These are phyloP conservation scores for Drosophila punjabiensis DNA, from an alignment of 1,140 invertebrate species.

Conservation along the genomic window DNA sequence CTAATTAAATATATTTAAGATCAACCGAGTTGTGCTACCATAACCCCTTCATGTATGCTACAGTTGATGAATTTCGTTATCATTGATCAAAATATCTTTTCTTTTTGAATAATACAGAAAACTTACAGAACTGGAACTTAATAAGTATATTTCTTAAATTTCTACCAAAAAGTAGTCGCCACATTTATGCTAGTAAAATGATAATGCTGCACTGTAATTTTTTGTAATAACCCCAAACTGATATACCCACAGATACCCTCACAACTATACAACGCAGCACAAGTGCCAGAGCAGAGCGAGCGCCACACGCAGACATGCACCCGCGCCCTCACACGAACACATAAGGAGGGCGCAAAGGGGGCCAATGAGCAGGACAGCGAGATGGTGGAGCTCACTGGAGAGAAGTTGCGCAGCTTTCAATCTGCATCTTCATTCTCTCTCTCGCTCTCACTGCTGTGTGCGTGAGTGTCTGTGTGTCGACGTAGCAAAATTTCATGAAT, in stretches of 20 bases:
- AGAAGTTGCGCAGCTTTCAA: slow-evolving; percentile 32
- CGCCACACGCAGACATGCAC: slow-evolving; percentile 71
- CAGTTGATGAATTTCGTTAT: neutral
- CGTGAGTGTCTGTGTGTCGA: slow-evolving; percentile 48
- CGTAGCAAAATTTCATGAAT: slow-evolving; percentile 82
- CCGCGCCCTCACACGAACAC: slow-evolving; percentile 34
- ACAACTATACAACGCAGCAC: slow-evolving; percentile 23
- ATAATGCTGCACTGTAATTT: neutral
- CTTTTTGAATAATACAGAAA: neutral
- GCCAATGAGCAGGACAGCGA: slow-evolving; percentile 20
- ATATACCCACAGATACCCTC: neutral
- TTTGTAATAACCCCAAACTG: neutral
- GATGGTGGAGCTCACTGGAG: slow-evolving; percentile 26
- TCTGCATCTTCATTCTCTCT: slow-evolving; percentile 24
- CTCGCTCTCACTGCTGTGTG: slow-evolving; percentile 2
- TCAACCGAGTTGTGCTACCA: too few species aligned
- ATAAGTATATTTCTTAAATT: neutral
- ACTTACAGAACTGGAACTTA: neutral
- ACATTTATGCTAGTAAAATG: neutral
- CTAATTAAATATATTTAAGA: neutral
- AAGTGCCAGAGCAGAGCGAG: slow-evolving; percentile 73
- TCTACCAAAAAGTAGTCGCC: too few species aligned
- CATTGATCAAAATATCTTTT: neutral
- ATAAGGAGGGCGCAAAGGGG: neutral
- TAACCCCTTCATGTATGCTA: neutral